A percentile compares a stretch with the other conserved stretches of the same genome.
Evolutionary conservation across 2,113 vertebrate genomes (phyloP).

Genomic region (Oreochromis aureus): DNA sequence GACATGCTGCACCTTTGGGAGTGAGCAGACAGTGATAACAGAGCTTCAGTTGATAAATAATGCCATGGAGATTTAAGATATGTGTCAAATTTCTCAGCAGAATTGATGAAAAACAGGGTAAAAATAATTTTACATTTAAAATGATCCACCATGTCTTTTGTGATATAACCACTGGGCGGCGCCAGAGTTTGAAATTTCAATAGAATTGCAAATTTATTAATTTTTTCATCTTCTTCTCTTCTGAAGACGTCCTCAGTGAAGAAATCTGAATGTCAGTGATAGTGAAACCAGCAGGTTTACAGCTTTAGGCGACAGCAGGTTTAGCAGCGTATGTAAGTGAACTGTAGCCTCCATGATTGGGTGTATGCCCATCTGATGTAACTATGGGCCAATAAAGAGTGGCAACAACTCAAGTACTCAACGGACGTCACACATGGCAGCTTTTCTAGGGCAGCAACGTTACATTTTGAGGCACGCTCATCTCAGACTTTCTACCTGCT

Average conservation of each 20-base stretch:
- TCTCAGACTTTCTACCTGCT: not conserved
- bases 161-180: not conserved
- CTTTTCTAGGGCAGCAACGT: not conserved
- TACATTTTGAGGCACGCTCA: not conserved
- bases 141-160: not conserved
- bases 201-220: not conserved
- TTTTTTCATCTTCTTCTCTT: not conserved
- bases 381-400: not conserved
- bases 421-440: not conserved
- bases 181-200: not conserved
- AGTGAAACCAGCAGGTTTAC: not conserved
- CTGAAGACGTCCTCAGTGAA: not conserved
- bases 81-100: not conserved
- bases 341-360: not conserved
- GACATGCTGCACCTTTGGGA: not conserved
- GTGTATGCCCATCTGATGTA: not conserved
- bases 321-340: not conserved
- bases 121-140: not conserved
- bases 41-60: not conserved
- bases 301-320: not conserved
- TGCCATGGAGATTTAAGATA: accelerated
- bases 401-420: not conserved
- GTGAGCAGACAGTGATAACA: not conserved
- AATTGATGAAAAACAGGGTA: not conserved
- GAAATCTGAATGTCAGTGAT: not conserved